These are phyloP conservation scores for Mionectes olivaceus DNA, from an alignment of 2,797 vertebrate species.

Conservation along the genomic window DNA sequence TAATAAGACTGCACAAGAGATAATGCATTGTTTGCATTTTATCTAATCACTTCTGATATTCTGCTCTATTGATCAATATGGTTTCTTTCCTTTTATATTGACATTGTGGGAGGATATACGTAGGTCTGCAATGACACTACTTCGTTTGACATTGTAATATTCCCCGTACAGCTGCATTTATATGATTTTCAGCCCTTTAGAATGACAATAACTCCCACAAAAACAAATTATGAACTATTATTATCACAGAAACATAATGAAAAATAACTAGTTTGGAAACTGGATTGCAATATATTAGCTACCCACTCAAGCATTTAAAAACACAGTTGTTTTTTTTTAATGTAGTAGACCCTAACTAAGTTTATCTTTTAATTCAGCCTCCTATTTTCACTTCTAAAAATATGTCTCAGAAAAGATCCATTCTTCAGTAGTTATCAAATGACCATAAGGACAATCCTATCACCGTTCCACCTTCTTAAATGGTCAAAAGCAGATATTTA, in stretches of 20 bases:
- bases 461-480: background rate
- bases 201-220: slow-evolving; percentile 57
- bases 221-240: slow-evolving; percentile 51
- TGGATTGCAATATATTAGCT: background rate
- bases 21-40: slow-evolving; percentile 57
- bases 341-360: background rate
- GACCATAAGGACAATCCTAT: background rate
- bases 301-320: background rate
- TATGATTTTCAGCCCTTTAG: slow-evolving; percentile 47
- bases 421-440: background rate
- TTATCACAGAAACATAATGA: slow-evolving; percentile 47
- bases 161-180: slow-evolving; percentile 50
- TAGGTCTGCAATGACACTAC: slow-evolving; percentile 33
- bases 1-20: slow-evolving; percentile 15
- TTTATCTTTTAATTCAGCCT: background rate
- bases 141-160: slow-evolving; percentile 65
- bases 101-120: background rate
- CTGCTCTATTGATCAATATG: slow-evolving; percentile 42
- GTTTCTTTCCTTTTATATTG: slow-evolving; percentile 38
- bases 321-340: background rate
- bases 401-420: background rate
- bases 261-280: slow-evolving; percentile 39
- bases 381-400: background rate
- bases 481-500: background rate
- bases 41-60: slow-evolving; percentile 35